Percentiles rank a stretch among this genome's conserved stretches.
Evolutionary conservation across 2,888 invertebrate species (phyloP).

Genomic region (Drosophila quinaria): DNA sequence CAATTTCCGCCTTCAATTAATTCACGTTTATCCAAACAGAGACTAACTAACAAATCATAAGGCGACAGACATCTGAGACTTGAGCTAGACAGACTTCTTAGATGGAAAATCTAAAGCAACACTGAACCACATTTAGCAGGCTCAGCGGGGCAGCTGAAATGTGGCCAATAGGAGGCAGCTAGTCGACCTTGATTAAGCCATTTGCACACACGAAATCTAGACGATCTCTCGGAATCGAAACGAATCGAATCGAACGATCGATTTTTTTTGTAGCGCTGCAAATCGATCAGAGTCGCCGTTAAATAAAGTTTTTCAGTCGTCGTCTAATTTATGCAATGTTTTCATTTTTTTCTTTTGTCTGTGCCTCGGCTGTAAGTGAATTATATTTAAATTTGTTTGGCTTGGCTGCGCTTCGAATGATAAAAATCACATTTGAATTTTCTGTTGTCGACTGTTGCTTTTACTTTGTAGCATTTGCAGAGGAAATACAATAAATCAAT

Average conservation of each 20-base stretch:
- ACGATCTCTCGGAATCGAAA: slow-evolving; percentile 52
- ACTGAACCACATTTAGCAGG: slow-evolving; percentile 56
- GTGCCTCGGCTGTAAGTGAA: slow-evolving; percentile 57
- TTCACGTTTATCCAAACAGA: slow-evolving; percentile 39
- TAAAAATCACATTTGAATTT: slow-evolving; percentile 66
- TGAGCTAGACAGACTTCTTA: slow-evolving; percentile 1
- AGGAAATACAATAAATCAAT: slow-evolving; percentile 66
- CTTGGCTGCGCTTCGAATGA: slow-evolving; percentile 65
- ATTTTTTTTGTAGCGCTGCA: slow-evolving; percentile 44
- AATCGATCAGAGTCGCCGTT: slow-evolving; percentile 68
- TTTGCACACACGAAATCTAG: slow-evolving; percentile 52
- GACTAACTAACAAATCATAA: slow-evolving; percentile 44
- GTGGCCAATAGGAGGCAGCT: slow-evolving; percentile 58
- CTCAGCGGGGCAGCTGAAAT: slow-evolving; percentile 6
- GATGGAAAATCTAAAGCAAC: slow-evolving; percentile 17
- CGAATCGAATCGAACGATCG: slow-evolving; percentile 40
- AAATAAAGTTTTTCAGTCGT: slow-evolving; percentile 48
- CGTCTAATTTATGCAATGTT: slow-evolving; percentile 69
- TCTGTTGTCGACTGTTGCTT: slow-evolving; percentile 37
- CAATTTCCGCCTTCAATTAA: slow-evolving; percentile 68
- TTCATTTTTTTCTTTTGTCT: slow-evolving; percentile 34
- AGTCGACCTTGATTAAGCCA: slow-evolving; percentile 64
- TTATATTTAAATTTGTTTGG: slow-evolving; percentile 69
- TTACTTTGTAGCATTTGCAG: slow-evolving; percentile 50
- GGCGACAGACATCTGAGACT: neutral